Base-by-base conservation (phyloP, 92 coral and sea anemone genomes). In the Porites lobata region DNA sequence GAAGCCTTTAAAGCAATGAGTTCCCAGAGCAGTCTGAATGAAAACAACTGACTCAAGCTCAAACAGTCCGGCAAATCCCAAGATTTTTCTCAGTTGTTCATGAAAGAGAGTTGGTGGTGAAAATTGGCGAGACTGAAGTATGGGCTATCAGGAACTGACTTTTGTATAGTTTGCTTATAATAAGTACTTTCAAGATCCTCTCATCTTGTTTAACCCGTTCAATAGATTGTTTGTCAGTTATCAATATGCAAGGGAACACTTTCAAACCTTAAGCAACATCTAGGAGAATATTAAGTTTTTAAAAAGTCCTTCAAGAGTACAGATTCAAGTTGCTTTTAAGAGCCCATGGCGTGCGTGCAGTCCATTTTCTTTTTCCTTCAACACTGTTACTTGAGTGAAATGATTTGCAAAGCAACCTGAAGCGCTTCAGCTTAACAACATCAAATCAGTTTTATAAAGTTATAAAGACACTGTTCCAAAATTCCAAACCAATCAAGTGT, bases 141-240 rank as follows among this genome's bases (percentile, higher is more conserved):
- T 38, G 47, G 47, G 7, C 47, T 38, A 38, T 38, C 47, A 38
- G 47, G 6, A 38, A 38, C 0, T 38, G 47, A 38, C 47, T 38
- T 38, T 38, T 38, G 47, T 38, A 38, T 38, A 38, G 47, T 38
- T 38, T 38, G 47, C 47, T 38, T 38, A 22, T 22, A 12, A 63
- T 50, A 79, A 79, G 50, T 66, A 79, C 62, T 65, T 79, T 65
- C 66, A 79, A 66, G n/a, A 79, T 64, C 84, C 63, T 24, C 15
- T 38, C 51, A 67, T 66, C 26, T 80, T 12, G 66, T 63, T 80
- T 66, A 4, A 20, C 50, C 20, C 47, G 14, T 6, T 51, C 50
- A 6, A 13, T 19, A 76, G 47, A 17, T 76, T 20, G 18, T 10
- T 19, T 18, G 47, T 73, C n/a, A 72, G 18, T 14, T 9, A 1